phyloP scores from a whole-genome alignment of 2,888 invertebrate species.

The Marronus borbonicus region DNA sequence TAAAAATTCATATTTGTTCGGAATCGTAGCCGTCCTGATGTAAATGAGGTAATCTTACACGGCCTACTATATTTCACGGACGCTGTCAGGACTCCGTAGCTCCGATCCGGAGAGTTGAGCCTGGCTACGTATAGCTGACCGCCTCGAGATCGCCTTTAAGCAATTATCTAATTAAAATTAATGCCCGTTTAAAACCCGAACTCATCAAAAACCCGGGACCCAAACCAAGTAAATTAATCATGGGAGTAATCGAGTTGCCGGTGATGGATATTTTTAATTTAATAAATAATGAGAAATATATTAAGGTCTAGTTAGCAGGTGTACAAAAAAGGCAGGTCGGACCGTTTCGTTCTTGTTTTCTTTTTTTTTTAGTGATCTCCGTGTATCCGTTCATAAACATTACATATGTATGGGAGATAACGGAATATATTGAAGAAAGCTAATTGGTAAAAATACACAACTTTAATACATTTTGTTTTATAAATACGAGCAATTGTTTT shows the following conservation, averaged over 20 bases:
- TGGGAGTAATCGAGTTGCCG: constrained; percentile 67
- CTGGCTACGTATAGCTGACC: constrained; percentile 60
- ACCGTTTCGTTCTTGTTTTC: background rate
- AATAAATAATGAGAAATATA: constrained; percentile 70
- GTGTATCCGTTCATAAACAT: no score
- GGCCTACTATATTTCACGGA: constrained; percentile 63
- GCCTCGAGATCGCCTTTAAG: constrained; percentile 67
- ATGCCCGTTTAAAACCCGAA: constrained; percentile 69
- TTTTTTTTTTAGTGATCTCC: no score
- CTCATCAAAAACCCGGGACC: constrained; percentile 67
- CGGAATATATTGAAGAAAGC: no score
- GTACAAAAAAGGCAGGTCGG: constrained; percentile 66
- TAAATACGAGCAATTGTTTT: no score
- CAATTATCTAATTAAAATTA: constrained; percentile 71
- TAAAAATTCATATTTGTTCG: constrained; percentile 54
- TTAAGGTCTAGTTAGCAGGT: constrained; percentile 69
- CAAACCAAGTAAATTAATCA: constrained; percentile 69
- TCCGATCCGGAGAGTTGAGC: background rate
- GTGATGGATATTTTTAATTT: constrained; percentile 71
- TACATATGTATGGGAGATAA: no score
- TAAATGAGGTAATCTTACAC: constrained; percentile 61
- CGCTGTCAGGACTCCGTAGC: constrained; percentile 59
- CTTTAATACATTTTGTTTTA: no score
- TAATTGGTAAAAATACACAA: no score
- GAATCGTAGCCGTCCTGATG: constrained; percentile 53